Percentiles rank a stretch among this genome's conserved stretches.
Evolutionary conservation across 2,797 vertebrate species (phyloP).

Genomic region (Helostoma temminkii): DNA sequence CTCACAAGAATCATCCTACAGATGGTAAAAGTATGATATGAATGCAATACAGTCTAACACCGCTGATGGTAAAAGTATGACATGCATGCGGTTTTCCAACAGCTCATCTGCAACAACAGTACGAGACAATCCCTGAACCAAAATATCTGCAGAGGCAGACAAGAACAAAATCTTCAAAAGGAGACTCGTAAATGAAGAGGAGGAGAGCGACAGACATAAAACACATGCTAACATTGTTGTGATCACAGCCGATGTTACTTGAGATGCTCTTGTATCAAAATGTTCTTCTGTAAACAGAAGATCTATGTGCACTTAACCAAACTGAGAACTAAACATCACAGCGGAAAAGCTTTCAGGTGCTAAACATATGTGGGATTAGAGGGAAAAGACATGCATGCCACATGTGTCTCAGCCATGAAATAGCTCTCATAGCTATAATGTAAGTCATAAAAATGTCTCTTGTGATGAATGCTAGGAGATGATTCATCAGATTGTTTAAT

Average conservation of each 20-base stretch:
- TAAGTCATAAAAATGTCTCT: constrained; percentile 53
- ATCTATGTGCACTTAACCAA: constrained; percentile 37
- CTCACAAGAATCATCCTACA: background rate
- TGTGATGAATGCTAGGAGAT: constrained; percentile 49
- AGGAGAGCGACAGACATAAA: constrained; percentile 27
- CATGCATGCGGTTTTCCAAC: constrained; percentile 55
- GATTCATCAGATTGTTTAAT: constrained; percentile 43
- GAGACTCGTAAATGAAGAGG: constrained; percentile 24
- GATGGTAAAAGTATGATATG: constrained; percentile 32
- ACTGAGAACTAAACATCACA: constrained; percentile 18
- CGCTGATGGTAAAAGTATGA: constrained; percentile 47
- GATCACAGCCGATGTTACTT: constrained; percentile 32
- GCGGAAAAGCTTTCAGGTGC: constrained; percentile 68
- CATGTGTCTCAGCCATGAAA: constrained; percentile 59
- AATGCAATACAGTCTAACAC: constrained; percentile 36
- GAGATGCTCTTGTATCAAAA: constrained; percentile 38
- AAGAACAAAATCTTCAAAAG: constrained; percentile 49
- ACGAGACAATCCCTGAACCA: constrained; percentile 24
- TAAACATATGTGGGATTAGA: constrained; percentile 63
- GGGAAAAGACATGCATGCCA: constrained; percentile 43
- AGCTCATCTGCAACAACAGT: constrained; percentile 42
- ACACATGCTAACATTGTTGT: constrained; percentile 45
- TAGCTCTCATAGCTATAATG: constrained; percentile 30
- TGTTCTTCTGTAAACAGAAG: constrained; percentile 31
- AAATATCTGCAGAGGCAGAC: constrained; percentile 50